These are phyloP conservation scores for Microtus pennsylvanicus DNA, from an alignment of 2,113 vertebrate genomes.

Conservation along the genomic window DNA sequence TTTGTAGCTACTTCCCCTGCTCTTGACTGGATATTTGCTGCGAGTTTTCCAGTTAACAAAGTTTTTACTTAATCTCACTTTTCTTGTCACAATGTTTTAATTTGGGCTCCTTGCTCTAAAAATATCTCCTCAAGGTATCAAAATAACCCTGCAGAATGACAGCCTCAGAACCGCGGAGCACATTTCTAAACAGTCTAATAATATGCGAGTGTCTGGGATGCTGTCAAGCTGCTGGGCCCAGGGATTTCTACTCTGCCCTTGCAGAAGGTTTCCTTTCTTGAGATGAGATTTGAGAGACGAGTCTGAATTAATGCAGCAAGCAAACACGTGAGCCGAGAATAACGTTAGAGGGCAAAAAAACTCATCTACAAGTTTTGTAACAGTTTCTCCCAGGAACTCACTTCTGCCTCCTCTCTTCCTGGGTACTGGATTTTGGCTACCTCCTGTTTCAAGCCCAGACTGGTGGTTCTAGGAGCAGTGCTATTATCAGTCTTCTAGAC, in stretches of 20 bases:
- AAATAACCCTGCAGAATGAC: conserved; percentile 59
- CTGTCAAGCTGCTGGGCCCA: conserved; percentile 3
- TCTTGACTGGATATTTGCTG: conserved; percentile 22
- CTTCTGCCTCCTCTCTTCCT: background rate
- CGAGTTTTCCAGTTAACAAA: conserved; percentile 58
- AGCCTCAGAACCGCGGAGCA: conserved; percentile 42
- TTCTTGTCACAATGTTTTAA: conserved; percentile 63
- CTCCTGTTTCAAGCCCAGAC: background rate
- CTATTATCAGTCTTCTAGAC: conserved; percentile 15
- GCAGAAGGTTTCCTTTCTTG: conserved; percentile 48
- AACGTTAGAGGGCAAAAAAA: conserved; percentile 41
- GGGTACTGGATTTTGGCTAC: background rate
- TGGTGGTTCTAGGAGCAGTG: background rate
- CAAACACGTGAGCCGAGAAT: background rate
- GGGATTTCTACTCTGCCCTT: conserved; percentile 44
- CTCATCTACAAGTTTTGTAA: background rate
- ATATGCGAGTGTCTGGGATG: conserved; percentile 15
- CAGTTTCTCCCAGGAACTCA: background rate
- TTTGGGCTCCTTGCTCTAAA: conserved; percentile 59
- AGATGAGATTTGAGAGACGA: conserved; percentile 17
- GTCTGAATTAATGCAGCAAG: background rate
- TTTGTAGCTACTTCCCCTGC: background rate
- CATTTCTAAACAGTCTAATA: conserved; percentile 52
- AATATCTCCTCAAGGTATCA: conserved; percentile 69
- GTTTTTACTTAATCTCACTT: conserved; percentile 54